phyloP scores from a whole-genome alignment of 2,797 vertebrate genomes.

The Karalla daura region DNA sequence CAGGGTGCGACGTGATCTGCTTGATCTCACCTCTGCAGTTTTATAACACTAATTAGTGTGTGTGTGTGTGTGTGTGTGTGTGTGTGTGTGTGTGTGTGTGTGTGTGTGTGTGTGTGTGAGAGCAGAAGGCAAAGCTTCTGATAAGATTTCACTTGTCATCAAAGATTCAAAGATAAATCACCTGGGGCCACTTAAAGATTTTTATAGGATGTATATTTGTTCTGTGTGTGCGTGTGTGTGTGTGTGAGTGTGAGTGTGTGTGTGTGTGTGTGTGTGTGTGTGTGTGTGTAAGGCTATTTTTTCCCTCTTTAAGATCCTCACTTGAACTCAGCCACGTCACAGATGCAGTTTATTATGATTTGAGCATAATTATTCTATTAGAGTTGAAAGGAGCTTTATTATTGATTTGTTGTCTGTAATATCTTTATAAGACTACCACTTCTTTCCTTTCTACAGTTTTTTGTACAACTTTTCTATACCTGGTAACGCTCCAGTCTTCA shows the following conservation, averaged over 20 bases:
- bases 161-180: conserved; percentile 3
- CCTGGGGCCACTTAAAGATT: conserved; percentile 32
- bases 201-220: conserved; percentile 14
- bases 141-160: conserved; percentile 23
- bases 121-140: conserved; percentile 22
- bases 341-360: conserved; percentile 42
- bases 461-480: conserved; percentile 67
- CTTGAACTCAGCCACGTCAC: conserved; percentile 30
- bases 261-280: not conserved
- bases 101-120: not conserved
- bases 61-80: not conserved
- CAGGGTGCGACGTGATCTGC: conserved; percentile 43
- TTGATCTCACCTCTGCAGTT: conserved; percentile 48
- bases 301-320: conserved; percentile 24
- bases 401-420: conserved; percentile 40
- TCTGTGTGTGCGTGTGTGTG: conserved; percentile 9
- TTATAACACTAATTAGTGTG: conserved; percentile 14
- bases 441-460: conserved; percentile 53
- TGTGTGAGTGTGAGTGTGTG: not conserved
- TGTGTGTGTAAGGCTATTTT: conserved; percentile 28
- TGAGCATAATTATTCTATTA: conserved; percentile 24
- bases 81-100: not conserved
- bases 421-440: conserved; percentile 45
- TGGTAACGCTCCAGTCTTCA: conserved; percentile 20
- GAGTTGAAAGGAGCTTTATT: conserved; percentile 50